phyloP scores from a whole-genome alignment of 23 tunicate species.

The Trididemnum nubilum region DNA sequence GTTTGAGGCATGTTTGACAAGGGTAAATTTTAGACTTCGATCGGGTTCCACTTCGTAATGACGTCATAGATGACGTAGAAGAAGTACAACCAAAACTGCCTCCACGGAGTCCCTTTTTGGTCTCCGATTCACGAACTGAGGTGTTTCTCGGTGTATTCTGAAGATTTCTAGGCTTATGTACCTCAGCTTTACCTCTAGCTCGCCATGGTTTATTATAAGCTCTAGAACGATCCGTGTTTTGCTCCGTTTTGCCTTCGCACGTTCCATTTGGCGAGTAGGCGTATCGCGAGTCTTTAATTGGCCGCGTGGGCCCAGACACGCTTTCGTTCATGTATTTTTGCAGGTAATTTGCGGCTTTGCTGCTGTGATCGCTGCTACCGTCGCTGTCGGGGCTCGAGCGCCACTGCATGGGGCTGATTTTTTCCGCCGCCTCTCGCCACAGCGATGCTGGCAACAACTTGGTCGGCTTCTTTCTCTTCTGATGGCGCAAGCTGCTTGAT shows the following conservation, averaged over 20 bases:
- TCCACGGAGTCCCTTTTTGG: neutral
- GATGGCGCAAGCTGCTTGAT: neutral
- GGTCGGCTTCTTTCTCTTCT: neutral
- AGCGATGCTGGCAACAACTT: neutral
- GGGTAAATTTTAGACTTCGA: neutral
- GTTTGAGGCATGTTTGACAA: neutral
- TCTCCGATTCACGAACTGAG: neutral
- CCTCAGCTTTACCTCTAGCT: neutral
- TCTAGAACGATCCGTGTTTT: neutral
- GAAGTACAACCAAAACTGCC: neutral
- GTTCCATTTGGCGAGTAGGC: neutral
- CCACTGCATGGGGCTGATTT: neutral
- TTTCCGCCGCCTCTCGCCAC: slow-evolving; percentile 20
- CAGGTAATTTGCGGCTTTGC: neutral
- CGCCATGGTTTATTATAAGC: neutral
- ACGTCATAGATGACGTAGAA: neutral
- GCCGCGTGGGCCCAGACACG: slow-evolving; percentile 12
- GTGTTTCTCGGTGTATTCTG: neutral
- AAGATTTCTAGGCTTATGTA: neutral
- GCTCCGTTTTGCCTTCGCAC: too few species aligned
- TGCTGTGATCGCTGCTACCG: neutral
- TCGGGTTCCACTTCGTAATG: neutral
- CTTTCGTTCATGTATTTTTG: slow-evolving; percentile 34
- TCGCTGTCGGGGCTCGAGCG: slow-evolving; percentile 26
- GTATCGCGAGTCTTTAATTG: too few species aligned